Percentiles rank a stretch among this genome's conserved stretches.
These are phyloP conservation scores for Rattus norvegicus DNA, from an alignment of 2,113 vertebrate genomes.

Conservation along the genomic window GRCr8 NC_086023.1:159870001-159870500, in stretches of 20 bases:
- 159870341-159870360: neutral
- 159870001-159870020: neutral
- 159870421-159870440: neutral
- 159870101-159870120: neutral
- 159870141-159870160: neutral
- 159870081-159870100: too few relatives aligned
- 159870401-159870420: neutral
- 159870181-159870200: neutral
- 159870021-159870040: rapidly evolving
- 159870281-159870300: neutral
- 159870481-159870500: neutral
- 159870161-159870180: rapidly evolving
- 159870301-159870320: neutral
- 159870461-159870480: neutral
- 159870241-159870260: neutral
- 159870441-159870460: neutral
- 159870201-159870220: neutral
- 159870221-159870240: neutral
- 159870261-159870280: neutral
- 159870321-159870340: neutral
- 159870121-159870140: rapidly evolving
- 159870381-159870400: neutral
- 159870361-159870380: neutral
- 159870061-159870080: too few relatives aligned
- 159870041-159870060: neutral